Percentiles rank a stretch among this genome's conserved stretches.
Evolutionary conservation across 2,888 invertebrate genomes (phyloP).

Genomic region (Drosophila suboccidentalis): DNA sequence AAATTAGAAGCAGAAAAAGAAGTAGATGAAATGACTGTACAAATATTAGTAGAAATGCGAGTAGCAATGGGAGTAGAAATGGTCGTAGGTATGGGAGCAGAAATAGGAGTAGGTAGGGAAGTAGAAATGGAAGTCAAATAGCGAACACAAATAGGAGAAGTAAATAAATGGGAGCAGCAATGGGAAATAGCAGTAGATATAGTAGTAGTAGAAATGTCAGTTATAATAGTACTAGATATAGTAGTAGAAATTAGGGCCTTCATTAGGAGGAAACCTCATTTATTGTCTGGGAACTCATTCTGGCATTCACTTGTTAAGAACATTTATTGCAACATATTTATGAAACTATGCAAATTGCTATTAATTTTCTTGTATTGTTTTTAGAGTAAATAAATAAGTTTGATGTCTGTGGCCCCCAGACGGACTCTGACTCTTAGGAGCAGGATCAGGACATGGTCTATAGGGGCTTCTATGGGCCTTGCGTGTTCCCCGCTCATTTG

Average conservation of each 20-base stretch:
- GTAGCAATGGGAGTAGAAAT: not conserved
- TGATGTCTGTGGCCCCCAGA: slow-evolving; percentile 55
- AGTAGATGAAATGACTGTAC: not conserved
- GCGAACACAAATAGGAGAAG: not conserved
- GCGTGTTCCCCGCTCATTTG: slow-evolving; percentile 72
- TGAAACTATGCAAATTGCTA: slow-evolving; percentile 78
- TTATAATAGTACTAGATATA: not conserved
- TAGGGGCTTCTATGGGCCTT: slow-evolving; percentile 35
- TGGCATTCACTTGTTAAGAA: slow-evolving; percentile 51
- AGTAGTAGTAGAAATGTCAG: not conserved
- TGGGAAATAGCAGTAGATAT: not conserved
- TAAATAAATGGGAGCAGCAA: not conserved
- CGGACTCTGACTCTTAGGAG: not conserved
- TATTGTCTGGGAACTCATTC: slow-evolving; percentile 10
- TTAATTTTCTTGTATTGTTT: slow-evolving; percentile 80
- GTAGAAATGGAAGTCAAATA: not conserved
- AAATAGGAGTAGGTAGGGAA: not conserved
- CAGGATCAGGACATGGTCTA: not conserved
- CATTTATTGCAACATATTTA: slow-evolving; percentile 73
- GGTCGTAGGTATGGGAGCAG: not conserved
- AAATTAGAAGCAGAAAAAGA: not conserved
- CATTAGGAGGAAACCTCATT: slow-evolving; percentile 35
- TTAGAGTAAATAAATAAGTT: slow-evolving; percentile 80
- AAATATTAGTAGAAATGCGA: not conserved
- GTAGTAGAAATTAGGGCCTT: not conserved